These are phyloP conservation scores for Calyptommatus sinebrachiatus DNA, from an alignment of 2,113 vertebrate species.

Conservation along the genomic window DNA sequence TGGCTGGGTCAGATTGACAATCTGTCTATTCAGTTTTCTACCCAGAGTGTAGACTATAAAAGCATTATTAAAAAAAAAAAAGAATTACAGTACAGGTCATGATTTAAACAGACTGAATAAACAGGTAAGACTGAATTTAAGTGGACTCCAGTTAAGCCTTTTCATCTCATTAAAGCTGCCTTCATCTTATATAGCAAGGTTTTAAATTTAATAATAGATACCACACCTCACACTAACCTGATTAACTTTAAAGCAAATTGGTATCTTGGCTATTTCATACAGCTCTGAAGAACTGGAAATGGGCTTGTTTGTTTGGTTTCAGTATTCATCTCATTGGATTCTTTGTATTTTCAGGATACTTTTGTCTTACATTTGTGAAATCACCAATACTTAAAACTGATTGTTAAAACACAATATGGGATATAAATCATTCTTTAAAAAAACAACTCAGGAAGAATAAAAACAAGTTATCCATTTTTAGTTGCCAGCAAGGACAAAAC, in stretches of 20 bases:
- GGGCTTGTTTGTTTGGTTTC: slow-evolving; percentile 28
- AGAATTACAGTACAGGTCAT: slow-evolving; percentile 64
- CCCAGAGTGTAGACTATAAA: slow-evolving; percentile 40
- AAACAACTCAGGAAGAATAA: not conserved
- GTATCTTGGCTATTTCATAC: not conserved
- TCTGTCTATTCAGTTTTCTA: slow-evolving; percentile 36
- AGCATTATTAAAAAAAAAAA: slow-evolving; percentile 42
- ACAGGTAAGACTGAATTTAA: slow-evolving; percentile 78
- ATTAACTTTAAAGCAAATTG: slow-evolving; percentile 49
- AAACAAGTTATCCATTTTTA: not conserved
- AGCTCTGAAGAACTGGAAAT: slow-evolving; percentile 40
- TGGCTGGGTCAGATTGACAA: slow-evolving; percentile 20
- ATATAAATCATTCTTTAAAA: not conserved
- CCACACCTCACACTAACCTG: slow-evolving; percentile 67
- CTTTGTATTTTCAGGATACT: not conserved
- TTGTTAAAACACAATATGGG: not conserved
- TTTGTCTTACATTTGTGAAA: slow-evolving; percentile 18
- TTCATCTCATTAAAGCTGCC: slow-evolving; percentile 81
- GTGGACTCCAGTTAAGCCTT: slow-evolving; percentile 78
- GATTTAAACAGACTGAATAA: slow-evolving; percentile 72
- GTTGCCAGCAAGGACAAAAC: not conserved
- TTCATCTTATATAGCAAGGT: slow-evolving; percentile 65
- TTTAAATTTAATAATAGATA: slow-evolving; percentile 73
- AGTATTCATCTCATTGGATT: rapidly evolving
- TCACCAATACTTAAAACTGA: not conserved